Evolutionary conservation across 2,888 invertebrate genomes (phyloP).

Genomic region (Coelopa pilipes): DNA sequence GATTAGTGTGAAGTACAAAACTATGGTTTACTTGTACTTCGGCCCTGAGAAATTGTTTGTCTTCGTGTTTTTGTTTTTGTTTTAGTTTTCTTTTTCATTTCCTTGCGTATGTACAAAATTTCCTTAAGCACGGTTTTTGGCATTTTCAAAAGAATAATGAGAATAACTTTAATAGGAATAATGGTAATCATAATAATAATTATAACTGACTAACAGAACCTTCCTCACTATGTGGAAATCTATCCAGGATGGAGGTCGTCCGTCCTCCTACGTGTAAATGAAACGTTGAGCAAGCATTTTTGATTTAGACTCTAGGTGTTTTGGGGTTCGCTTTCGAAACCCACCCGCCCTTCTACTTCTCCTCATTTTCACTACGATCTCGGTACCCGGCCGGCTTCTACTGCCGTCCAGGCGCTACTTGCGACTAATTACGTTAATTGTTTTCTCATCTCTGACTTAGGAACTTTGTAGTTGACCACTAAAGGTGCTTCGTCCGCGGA

Average conservation of each 20-base stretch:
- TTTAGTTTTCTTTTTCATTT: slow-evolving; percentile 43
- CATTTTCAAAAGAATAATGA: slow-evolving; percentile 22
- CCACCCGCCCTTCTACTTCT: too few species aligned
- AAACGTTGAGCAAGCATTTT: slow-evolving; percentile 52
- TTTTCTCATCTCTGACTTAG: slow-evolving; percentile 47
- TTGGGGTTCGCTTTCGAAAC: too few species aligned
- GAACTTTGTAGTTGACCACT: slow-evolving; percentile 53
- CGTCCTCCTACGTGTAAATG: slow-evolving; percentile 26
- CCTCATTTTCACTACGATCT: slow-evolving; percentile 39
- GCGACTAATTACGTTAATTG: slow-evolving; percentile 38
- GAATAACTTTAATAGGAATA: slow-evolving; percentile 22
- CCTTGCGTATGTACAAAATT: slow-evolving; percentile 34
- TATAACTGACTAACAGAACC: too few species aligned
- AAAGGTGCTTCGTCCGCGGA: background rate
- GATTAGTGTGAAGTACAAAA: slow-evolving; percentile 39
- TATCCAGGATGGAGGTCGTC: too few species aligned
- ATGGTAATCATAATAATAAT: background rate
- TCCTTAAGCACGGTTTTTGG: slow-evolving; percentile 26
- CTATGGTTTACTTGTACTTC: slow-evolving; percentile 64
- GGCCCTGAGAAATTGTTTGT: slow-evolving; percentile 65
- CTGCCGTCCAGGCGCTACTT: slow-evolving; percentile 8
- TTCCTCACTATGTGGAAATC: too few species aligned
- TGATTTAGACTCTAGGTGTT: slow-evolving; percentile 37
- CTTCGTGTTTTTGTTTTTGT: slow-evolving; percentile 41
- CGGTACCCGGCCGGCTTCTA: slow-evolving; percentile 28